Conservation (phyloP, 2,797 vertebrate genomes). For the Morus bassanus region DNA sequence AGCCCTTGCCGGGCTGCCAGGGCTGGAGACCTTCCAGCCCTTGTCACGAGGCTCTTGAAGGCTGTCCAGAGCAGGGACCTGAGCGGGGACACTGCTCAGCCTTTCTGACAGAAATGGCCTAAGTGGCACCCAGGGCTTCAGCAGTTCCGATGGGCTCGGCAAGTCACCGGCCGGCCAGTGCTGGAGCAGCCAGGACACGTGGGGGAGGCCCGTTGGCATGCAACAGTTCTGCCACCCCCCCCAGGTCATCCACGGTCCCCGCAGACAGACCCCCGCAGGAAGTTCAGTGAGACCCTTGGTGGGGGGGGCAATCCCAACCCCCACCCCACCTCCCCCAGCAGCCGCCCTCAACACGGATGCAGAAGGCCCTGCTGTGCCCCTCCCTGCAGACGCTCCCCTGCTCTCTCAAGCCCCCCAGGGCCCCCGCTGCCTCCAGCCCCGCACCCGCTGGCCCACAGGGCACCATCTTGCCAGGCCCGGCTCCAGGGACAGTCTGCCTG, state of each 20-base stretch:
- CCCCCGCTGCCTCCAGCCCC: not conserved
- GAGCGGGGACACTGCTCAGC: not conserved
- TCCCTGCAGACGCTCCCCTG: not conserved
- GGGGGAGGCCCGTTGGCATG: not conserved
- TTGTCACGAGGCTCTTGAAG: accelerated
- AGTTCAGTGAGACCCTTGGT: not conserved
- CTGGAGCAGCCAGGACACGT: not conserved
- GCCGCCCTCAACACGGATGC: accelerated
- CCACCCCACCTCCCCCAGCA: accelerated
- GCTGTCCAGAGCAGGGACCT: not conserved
- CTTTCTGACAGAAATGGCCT: not conserved
- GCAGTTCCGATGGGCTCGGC: accelerated
- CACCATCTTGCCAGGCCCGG: not conserved
- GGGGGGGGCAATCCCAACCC: not conserved
- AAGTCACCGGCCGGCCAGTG: not conserved
- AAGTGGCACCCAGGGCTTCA: not conserved
- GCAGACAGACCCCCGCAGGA: not conserved
- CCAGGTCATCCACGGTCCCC: accelerated
- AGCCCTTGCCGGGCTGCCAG: not conserved
- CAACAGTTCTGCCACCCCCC: not conserved
- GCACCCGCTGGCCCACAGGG: not conserved
- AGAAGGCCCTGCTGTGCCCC: not conserved
- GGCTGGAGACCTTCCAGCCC: not conserved
- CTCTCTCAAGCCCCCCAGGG: not conserved
- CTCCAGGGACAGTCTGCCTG: not conserved